Evolutionary conservation across 2,113 vertebrate species (phyloP), one percentile per base, ranked within the genome.

Genomic region (Etheostoma cragini): DNA sequence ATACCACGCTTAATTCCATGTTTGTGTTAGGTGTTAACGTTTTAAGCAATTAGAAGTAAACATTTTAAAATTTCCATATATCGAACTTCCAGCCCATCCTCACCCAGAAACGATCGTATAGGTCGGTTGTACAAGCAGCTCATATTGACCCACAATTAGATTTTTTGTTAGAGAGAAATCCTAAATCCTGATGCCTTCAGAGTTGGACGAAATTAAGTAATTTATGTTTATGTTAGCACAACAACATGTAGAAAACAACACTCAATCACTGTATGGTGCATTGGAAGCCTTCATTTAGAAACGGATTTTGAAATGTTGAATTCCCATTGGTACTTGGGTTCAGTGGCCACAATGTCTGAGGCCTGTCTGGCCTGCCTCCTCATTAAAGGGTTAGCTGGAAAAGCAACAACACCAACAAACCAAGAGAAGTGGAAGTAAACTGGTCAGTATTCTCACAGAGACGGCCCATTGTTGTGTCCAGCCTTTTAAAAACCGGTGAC

Each of bases 371-470:
- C 30, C 24, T 52, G 35, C 22, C 42, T 75, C 56, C 56, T 85
- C 71, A 75, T 89, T 83, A 80, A 80, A 69, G 57, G 52, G 16
- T 54, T 30, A 80, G 49, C 58, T 57, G 47, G 47, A 57, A 63
- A 64, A 60, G 72, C 54, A 81, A 47, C 67, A 76, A 62, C 64
- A 74, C 76, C 66, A 85, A 66, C 67, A 73, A 49, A 81, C 35
- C 64, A 80, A 63, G 49, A 76, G 67, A 81, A 64, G 12, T 90
- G 73, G 85, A 82, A 78, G 70, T 73, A 72, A 88, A 65, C 58
- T 46, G 70, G 61, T 63, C 56, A 61, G 75, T 26, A 50, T 81
- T 68, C 74, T 72, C 64, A 71, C 70, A 80, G 82, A 86, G 61
- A 72, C 64, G 2, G 24, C 1, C 62, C 57, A 76, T 82, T 85